A percentile compares a stretch with the other conserved stretches of the same genome.
These are phyloP conservation scores for Pandemis heparana DNA, from an alignment of 2,888 invertebrate genomes.

Conservation along the genomic window DNA sequence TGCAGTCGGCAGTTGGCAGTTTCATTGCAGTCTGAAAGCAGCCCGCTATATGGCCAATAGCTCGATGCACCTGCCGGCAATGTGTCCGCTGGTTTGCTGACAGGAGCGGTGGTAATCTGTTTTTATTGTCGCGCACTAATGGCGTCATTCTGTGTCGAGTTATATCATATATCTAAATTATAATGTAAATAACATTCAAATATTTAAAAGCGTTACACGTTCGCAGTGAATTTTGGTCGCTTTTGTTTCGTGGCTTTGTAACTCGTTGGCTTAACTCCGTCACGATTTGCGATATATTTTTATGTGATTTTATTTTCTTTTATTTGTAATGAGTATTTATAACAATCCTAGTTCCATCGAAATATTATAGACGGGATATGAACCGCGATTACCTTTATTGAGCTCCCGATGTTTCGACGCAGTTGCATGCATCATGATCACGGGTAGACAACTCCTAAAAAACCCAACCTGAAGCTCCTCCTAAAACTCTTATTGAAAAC, in stretches of 20 bases:
- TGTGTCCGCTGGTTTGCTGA: slow-evolving; percentile 55
- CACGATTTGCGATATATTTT: not conserved
- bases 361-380: too few species aligned
- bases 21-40: too few species aligned
- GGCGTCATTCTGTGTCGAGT: slow-evolving; percentile 59
- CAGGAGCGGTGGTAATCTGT: slow-evolving; percentile 65
- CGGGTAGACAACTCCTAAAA: too few species aligned
- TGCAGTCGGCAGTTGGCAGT: too few species aligned
- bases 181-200: slow-evolving; percentile 34
- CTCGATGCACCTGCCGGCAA: slow-evolving; percentile 31
- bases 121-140: slow-evolving; percentile 73
- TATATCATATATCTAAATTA: slow-evolving; percentile 40
- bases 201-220: slow-evolving; percentile 27
- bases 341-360: too few species aligned
- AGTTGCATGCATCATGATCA: too few species aligned
- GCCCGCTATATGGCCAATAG: not conserved
- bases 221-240: not conserved
- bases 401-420: too few species aligned
- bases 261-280: not conserved
- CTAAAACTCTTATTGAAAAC: too few species aligned
- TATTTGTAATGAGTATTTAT: not conserved
- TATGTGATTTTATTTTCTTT: not conserved
- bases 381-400: too few species aligned
- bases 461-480: too few species aligned
- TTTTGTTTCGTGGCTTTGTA: slow-evolving; percentile 12